These are phyloP conservation scores for Oreochromis aureus DNA, from an alignment of 2,113 vertebrate genomes.

Conservation along the genomic window DNA sequence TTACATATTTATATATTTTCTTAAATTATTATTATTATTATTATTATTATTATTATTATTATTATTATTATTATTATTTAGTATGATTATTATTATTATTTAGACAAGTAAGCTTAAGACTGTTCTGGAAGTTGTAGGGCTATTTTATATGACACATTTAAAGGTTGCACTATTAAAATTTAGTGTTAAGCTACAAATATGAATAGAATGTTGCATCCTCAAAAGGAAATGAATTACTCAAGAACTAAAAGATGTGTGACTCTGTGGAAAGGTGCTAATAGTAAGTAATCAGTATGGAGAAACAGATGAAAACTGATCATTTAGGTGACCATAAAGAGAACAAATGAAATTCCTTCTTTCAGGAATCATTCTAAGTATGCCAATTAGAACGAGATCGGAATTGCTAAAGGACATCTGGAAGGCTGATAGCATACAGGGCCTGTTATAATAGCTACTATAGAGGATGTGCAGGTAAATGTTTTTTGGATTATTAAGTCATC, in stretches of 20 bases:
- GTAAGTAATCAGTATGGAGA: too few species aligned
- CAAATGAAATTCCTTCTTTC: too few species aligned
- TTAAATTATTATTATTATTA: background rate
- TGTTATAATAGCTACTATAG: rapidly evolving
- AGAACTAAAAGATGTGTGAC: background rate
- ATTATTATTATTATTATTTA: too few species aligned
- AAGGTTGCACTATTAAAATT: rapidly evolving
- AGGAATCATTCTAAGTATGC: too few species aligned
- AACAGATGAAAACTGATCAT: too few species aligned
- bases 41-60: too few species aligned
- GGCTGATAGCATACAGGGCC: rapidly evolving
- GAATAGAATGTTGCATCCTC: rapidly evolving
- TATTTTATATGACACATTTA: background rate
- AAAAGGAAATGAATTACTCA: background rate
- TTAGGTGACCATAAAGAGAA: too few species aligned
- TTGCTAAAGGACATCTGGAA: background rate
- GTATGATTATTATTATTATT: background rate
- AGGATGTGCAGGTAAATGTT: background rate
- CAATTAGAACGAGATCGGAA: too few species aligned
- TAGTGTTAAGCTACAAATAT: background rate
- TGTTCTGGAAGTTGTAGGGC: background rate
- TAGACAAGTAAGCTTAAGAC: rapidly evolving
- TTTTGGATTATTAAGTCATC: background rate
- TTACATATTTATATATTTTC: background rate
- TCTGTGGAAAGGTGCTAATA: rapidly evolving